A percentile compares a stretch with the other conserved stretches of the same genome.
These are phyloP conservation scores for Standfussiana lucernea DNA, from an alignment of 2,888 invertebrate species.

Conservation along the genomic window DNA sequence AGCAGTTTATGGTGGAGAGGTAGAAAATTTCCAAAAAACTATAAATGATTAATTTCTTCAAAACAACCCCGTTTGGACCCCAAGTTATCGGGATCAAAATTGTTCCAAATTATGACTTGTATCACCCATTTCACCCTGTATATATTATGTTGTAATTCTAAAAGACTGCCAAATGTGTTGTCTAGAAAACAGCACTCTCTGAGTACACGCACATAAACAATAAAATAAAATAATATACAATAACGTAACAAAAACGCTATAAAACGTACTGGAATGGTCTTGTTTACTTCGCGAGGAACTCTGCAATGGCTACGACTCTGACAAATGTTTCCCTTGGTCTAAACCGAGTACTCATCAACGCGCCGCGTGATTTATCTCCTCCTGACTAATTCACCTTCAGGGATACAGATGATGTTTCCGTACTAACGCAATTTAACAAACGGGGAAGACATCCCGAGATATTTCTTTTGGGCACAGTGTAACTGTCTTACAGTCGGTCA, in stretches of 20 bases:
- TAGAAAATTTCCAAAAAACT: neutral
- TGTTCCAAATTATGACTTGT: too few relatives aligned
- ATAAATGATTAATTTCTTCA: neutral
- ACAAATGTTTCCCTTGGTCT: slow-evolving; percentile 43
- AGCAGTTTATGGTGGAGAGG: neutral
- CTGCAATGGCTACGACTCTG: slow-evolving; percentile 4
- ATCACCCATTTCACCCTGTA: neutral
- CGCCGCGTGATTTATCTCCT: slow-evolving; percentile 53
- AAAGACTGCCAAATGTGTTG: neutral
- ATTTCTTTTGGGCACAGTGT: slow-evolving; percentile 5
- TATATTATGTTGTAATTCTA: neutral
- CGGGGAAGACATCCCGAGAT: neutral
- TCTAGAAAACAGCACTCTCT: neutral
- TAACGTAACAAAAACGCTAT: neutral
- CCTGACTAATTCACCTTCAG: slow-evolving; percentile 48
- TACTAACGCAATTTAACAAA: slow-evolving; percentile 36
- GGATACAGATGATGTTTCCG: slow-evolving; percentile 30
- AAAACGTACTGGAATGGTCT: slow-evolving; percentile 6
- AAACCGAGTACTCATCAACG: slow-evolving; percentile 40
- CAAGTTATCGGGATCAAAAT: neutral
- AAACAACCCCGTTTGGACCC: neutral
- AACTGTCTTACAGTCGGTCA: neutral
- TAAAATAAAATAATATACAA: neutral
- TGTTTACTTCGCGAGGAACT: slow-evolving; percentile 19
- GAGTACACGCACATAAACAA: neutral